Evolutionary conservation across 2,888 invertebrate genomes (phyloP).

Genomic region (Harpalus rufipes): DNA sequence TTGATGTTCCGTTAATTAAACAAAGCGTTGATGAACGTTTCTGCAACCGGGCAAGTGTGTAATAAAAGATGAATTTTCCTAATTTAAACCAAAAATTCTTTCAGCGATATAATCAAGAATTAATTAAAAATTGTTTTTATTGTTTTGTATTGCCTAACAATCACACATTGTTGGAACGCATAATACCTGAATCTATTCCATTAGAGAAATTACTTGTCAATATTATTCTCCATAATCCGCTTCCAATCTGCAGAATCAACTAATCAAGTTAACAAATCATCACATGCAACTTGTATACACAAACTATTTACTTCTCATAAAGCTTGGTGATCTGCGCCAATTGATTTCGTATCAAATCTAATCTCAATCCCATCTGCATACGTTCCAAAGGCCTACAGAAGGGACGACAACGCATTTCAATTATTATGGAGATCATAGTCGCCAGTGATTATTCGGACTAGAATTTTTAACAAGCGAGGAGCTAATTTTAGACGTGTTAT

Average conservation of each 20-base stretch:
- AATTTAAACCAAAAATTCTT: no score
- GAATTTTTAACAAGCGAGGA: slow-evolving; percentile 55
- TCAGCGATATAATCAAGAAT: no score
- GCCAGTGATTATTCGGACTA: slow-evolving; percentile 45
- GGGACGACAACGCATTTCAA: slow-evolving; percentile 35
- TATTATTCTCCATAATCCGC: slow-evolving; percentile 5
- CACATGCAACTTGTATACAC: neutral
- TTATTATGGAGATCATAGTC: slow-evolving; percentile 49
- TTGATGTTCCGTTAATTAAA: no score
- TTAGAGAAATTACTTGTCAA: slow-evolving; percentile 25
- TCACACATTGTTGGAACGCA: no score
- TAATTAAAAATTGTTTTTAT: no score
- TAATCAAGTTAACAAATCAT: slow-evolving; percentile 47
- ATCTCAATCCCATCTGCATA: slow-evolving; percentile 34
- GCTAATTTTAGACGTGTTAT: slow-evolving; percentile 56
- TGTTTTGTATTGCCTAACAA: no score
- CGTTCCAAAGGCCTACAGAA: neutral
- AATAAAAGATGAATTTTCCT: no score
- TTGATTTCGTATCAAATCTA: slow-evolving; percentile 29
- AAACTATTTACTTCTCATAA: slow-evolving; percentile 39
- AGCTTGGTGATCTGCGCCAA: slow-evolving; percentile 21
- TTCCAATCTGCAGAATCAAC: slow-evolving; percentile 34
- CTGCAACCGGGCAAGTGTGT: no score
- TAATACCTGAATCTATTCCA: neutral
- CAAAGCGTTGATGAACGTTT: no score